These are phyloP conservation scores for Epinephelus malabaricus DNA, from an alignment of 2,797 vertebrate species.

Conservation along the genomic window DNA sequence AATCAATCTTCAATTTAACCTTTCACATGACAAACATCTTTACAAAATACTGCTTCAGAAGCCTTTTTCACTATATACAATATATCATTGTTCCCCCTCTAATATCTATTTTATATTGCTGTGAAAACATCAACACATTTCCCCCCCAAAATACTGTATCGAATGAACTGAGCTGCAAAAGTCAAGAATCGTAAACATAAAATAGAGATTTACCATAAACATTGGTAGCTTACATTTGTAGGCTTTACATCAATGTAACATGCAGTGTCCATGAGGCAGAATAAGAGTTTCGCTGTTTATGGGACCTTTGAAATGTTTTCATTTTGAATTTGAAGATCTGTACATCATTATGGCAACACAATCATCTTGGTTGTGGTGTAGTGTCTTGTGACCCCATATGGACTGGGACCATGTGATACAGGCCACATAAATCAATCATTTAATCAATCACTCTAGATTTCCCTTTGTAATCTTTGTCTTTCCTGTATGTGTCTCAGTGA, in stretches of 20 bases:
- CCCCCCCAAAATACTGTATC: too few relatives aligned
- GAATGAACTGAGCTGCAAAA: background rate
- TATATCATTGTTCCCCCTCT: too few relatives aligned
- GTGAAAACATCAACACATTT: too few relatives aligned
- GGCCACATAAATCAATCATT: constrained; percentile 1
- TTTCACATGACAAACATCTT: too few relatives aligned
- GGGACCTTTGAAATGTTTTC: background rate
- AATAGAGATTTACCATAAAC: background rate
- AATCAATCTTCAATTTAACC: too few relatives aligned
- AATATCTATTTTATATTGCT: too few relatives aligned
- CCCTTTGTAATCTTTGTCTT: constrained; percentile 18
- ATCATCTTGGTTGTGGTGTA: background rate
- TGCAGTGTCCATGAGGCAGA: background rate
- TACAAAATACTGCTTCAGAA: too few relatives aligned
- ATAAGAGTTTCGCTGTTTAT: background rate
- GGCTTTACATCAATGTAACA: background rate
- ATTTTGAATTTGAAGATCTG: background rate
- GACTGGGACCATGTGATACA: background rate
- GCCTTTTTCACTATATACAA: too few relatives aligned
- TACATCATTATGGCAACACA: background rate
- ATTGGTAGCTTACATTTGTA: too few relatives aligned
- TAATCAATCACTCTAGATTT: background rate
- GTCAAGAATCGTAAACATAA: background rate
- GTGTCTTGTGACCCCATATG: background rate
- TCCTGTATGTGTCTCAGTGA: constrained; percentile 86